Percentiles rank a stretch among this genome's conserved stretches.
Conservation (phyloP, 2,113 vertebrate genomes). For the Nothoprocta pentlandii region DNA sequence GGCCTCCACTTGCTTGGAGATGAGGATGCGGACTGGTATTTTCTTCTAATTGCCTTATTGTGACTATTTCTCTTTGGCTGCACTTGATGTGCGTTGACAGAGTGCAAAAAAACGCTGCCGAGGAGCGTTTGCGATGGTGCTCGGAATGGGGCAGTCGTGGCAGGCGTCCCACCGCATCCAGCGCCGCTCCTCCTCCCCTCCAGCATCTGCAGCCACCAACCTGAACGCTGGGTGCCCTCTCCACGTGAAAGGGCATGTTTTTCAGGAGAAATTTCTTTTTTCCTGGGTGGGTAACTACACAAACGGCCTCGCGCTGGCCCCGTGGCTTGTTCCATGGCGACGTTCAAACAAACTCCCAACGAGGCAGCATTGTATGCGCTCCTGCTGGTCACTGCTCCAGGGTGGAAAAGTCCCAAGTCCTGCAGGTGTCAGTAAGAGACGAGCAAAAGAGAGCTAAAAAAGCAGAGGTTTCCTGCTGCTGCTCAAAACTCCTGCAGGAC, state of each 20-base stretch:
- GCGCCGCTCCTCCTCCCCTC: background rate
- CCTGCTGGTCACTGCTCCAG: background rate
- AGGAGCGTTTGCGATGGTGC: background rate
- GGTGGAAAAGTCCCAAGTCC: background rate
- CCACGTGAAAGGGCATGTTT: conserved; percentile 14
- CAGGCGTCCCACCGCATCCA: rapidly evolving
- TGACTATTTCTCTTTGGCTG: background rate
- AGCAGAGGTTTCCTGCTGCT: background rate
- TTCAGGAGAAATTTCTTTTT: background rate
- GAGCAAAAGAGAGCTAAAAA: background rate
- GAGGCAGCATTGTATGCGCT: background rate
- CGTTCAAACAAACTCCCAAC: conserved; percentile 35
- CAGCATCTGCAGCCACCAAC: background rate
- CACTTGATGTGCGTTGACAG: background rate
- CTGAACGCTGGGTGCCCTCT: background rate
- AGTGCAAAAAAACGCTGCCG: background rate
- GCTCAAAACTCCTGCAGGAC: background rate
- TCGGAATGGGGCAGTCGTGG: background rate
- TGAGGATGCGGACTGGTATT: conserved; percentile 2
- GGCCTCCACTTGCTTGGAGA: conserved; percentile 41
- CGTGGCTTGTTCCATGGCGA: conserved; percentile 5
- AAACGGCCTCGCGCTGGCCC: background rate
- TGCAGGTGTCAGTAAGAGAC: background rate
- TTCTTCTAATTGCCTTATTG: background rate
- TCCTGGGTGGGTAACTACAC: background rate